Base-by-base conservation (phyloP, 2,113 vertebrate genomes). In the Procavia capensis region DNA sequence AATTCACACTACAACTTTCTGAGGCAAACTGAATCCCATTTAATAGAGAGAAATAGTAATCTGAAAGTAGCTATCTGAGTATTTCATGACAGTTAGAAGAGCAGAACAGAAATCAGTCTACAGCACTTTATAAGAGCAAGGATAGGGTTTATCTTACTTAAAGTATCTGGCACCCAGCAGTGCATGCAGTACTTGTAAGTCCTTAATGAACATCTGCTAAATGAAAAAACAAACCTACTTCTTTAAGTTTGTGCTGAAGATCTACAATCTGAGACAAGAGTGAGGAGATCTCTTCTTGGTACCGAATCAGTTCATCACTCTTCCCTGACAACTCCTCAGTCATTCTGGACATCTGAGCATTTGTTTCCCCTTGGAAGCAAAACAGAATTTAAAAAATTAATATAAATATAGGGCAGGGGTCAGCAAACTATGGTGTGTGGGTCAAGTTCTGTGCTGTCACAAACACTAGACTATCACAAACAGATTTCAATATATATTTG, bases 221-320 rank as follows among this genome's bases (percentile, higher is more conserved):
- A 64, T 31, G 27, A 85, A 47, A 57, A 54, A 85, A 84, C 7
- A 24, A 68, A 85, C 88, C 29, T 54, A 98, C 99, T 98, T 99
- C 99, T 98, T 99, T 99, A 88, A 99, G 98, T 95, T 99, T 98
- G 96, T 99, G 99, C 10, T 99, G 99, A 85, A 99, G 99, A 92
- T 99, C 99, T 3, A 99, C 99, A 14, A 99, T 99, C 97, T 99
- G 99, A 36, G 99, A 99, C 81, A 99, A 98, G 80, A 99, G 98
- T 91, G 99, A 99, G 25, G 99, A 99, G 64, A 99, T 99, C 96
- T 99, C 99, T 96, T 99, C 99, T 98, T 99, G 99, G 97, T 99
- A 99, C 41, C 98, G 98, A 91, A 99, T 96, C 95, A 99, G 93
- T 85, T 99, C 99, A 92, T 99, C 99, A 80, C 99, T 99, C 98